phyloP scores from a whole-genome alignment of 2,113 vertebrate species.

The Psittacara wagleri region DNA sequence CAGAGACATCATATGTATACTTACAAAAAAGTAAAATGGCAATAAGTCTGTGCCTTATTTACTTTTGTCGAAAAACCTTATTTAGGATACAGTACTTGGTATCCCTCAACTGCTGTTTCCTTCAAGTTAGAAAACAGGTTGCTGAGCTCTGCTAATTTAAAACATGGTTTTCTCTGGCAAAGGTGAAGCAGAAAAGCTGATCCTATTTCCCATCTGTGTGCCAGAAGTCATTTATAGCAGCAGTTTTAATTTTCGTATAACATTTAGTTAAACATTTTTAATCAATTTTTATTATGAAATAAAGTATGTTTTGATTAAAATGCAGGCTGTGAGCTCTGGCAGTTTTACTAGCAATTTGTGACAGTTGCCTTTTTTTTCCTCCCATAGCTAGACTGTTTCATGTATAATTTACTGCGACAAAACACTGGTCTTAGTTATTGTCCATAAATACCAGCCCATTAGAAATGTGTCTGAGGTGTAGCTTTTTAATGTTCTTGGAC shows the following conservation, averaged over 20 bases:
- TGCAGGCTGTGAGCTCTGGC: not conserved
- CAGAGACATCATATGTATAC: not conserved
- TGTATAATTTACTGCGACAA: constrained; percentile 28
- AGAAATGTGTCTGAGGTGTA: constrained; percentile 21
- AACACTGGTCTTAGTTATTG: constrained; percentile 10
- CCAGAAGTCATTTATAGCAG: not conserved
- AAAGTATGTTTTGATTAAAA: constrained; percentile 17
- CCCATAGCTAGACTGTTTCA: not conserved
- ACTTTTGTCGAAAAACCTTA: not conserved
- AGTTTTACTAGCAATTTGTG: constrained; percentile 11
- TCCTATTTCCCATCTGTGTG: not conserved
- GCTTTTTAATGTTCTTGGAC: not conserved
- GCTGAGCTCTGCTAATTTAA: not conserved
- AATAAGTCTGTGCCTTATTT: not conserved
- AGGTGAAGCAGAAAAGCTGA: not conserved
- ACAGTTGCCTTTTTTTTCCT: not conserved
- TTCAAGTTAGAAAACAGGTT: not conserved
- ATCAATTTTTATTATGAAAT: not conserved
- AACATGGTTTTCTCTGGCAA: not conserved
- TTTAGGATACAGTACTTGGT: not conserved
- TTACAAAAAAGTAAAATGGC: not conserved
- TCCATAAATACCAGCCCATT: not conserved
- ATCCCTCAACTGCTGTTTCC: not conserved
- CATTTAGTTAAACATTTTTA: not conserved
- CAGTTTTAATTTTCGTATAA: not conserved